phyloP scores from a whole-genome alignment of 1,140 invertebrate species.

The Hirudo medicinalis region DNA sequence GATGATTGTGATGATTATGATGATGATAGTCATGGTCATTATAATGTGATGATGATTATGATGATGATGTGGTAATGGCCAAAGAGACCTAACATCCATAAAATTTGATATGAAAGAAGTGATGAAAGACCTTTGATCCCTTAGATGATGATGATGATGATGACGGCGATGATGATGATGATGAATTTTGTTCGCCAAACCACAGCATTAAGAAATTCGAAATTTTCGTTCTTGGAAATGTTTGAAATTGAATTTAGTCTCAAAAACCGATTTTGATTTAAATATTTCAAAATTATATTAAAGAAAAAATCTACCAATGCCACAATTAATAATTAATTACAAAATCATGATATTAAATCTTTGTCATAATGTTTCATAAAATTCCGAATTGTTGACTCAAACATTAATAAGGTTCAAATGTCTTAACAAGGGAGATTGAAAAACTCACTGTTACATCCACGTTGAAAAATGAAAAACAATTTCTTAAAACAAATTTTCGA shows the following conservation, averaged over 20 bases:
- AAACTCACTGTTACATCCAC: no score
- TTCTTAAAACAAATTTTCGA: no score
- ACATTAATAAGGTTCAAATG: no score
- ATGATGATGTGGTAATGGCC: neutral
- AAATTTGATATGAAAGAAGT: no score
- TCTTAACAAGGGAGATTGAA: no score
- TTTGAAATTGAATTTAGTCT: neutral
- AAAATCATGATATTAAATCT: no score
- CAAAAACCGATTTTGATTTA: neutral
- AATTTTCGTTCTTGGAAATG: no score
- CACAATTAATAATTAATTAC: neutral
- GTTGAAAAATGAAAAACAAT: no score
- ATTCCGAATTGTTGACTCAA: no score
- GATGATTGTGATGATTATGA: neutral
- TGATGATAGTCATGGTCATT: neutral
- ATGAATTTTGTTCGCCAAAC: neutral
- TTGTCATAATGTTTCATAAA: no score
- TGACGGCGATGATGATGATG: neutral
- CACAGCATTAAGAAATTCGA: neutral
- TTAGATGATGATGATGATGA: neutral
- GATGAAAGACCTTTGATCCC: no score
- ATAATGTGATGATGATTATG: neutral
- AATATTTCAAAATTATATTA: neutral
- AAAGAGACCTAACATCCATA: no score
- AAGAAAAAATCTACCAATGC: neutral